Evolutionary conservation across 1,140 invertebrate species (phyloP).

Genomic region (Pseudoatta argentina): DNA sequence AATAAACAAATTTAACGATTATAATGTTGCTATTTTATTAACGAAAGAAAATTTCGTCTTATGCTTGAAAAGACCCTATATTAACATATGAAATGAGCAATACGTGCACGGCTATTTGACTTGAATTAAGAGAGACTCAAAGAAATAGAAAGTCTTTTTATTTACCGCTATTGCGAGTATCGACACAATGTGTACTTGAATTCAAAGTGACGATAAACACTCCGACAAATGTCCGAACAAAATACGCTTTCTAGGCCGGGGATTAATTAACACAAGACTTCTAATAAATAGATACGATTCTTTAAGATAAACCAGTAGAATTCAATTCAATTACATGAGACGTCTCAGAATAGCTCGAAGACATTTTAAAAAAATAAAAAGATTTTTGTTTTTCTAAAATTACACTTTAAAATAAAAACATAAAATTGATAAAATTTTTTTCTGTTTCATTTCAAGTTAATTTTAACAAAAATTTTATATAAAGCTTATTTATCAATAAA

Average conservation of each 20-base stretch:
- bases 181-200: slow-evolving; percentile 1
- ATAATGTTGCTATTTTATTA: neutral
- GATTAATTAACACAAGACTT: slow-evolving; percentile 43
- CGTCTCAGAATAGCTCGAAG: neutral
- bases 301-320: slow-evolving; percentile 1
- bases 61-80: slow-evolving; percentile 25
- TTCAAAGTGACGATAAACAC: slow-evolving; percentile 20
- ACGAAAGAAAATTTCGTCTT: slow-evolving; percentile 12
- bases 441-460: neutral
- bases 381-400: neutral
- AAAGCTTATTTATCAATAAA: neutral
- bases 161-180: slow-evolving; percentile 25
- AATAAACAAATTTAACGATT: slow-evolving; percentile 17
- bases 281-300: slow-evolving; percentile 22
- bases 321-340: neutral
- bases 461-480: neutral
- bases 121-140: slow-evolving; percentile 35
- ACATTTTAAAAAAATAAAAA: neutral
- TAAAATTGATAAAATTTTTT: slow-evolving; percentile 2
- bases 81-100: slow-evolving; percentile 56
- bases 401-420: neutral
- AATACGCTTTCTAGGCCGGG: slow-evolving; percentile 44
- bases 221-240: slow-evolving; percentile 20
- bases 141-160: slow-evolving; percentile 63
- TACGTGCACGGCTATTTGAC: slow-evolving; percentile 17